phyloP scores from a whole-genome alignment of 2,113 vertebrate genomes.

The Psittacus erithacus region DNA sequence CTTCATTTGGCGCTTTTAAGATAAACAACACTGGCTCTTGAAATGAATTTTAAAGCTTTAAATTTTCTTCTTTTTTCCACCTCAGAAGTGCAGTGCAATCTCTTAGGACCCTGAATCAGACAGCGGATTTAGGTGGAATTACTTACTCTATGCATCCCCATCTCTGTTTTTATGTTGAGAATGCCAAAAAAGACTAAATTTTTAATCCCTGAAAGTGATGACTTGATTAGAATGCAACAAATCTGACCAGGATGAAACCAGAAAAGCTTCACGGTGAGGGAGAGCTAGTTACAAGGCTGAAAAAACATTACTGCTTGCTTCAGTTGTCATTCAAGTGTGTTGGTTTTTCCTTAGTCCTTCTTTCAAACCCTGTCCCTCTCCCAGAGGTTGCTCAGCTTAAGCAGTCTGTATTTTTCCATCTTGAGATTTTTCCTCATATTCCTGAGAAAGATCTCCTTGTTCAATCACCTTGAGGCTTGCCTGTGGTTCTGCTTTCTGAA shows the following conservation, averaged over 20 bases:
- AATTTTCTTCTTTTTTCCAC: background rate
- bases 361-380: background rate
- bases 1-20: constrained; percentile 38
- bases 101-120: background rate
- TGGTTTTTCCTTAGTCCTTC: background rate
- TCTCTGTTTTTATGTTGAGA: background rate
- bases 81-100: background rate
- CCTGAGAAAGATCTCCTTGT: background rate
- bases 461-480: background rate
- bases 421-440: background rate
- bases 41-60: constrained; percentile 7
- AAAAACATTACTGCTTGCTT: background rate
- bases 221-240: background rate
- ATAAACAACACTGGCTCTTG: constrained; percentile 8
- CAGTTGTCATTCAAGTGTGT: background rate
- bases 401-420: background rate
- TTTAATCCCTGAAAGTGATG: background rate
- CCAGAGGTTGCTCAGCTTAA: background rate
- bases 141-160: background rate
- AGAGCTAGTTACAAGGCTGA: background rate
- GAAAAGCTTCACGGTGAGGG: background rate
- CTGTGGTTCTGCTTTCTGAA: background rate
- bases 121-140: background rate
- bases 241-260: background rate
- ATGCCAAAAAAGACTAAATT: background rate